Conservation (phyloP, 2,888 invertebrate species). For the Pollenia angustigena region DNA sequence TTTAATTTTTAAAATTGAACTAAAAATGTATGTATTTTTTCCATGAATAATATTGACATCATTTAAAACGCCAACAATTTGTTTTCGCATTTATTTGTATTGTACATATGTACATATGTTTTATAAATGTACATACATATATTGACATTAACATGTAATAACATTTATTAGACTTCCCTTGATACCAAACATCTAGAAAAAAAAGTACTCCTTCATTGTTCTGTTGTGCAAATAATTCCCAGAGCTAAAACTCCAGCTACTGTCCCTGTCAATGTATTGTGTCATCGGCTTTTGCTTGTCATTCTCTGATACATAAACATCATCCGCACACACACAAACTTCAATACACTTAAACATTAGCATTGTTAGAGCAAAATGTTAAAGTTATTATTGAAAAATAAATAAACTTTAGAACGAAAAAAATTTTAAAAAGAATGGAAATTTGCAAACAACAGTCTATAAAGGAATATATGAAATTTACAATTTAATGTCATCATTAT, state of each 20-base stretch:
- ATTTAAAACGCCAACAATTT: no score
- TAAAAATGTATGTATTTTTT: no score
- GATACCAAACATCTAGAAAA: background rate
- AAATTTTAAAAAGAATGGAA: background rate
- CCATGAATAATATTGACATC: no score
- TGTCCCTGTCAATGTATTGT: conserved; percentile 36
- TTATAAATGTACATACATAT: background rate
- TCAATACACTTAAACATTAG: background rate
- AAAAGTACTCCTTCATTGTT: conserved; percentile 24
- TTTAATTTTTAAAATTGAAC: no score
- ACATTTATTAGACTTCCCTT: conserved; percentile 48
- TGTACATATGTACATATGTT: background rate
- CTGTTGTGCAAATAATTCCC: conserved; percentile 46
- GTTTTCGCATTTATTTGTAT: no score
- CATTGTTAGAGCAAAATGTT: conserved; percentile 3
- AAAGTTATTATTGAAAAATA: conserved; percentile 18
- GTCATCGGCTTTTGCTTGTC: conserved; percentile 39
- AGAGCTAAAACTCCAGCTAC: conserved; percentile 16
- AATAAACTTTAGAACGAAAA: background rate
- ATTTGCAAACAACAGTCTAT: conserved; percentile 24
- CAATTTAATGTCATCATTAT: conserved; percentile 52
- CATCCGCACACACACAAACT: background rate
- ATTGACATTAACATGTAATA: conserved; percentile 52
- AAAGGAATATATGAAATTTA: conserved; percentile 38
- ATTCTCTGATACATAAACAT: background rate